Evolutionary conservation across 2,113 vertebrate species (phyloP), one percentile per base, ranked within the genome.

Genomic region (Gobius niger): DNA sequence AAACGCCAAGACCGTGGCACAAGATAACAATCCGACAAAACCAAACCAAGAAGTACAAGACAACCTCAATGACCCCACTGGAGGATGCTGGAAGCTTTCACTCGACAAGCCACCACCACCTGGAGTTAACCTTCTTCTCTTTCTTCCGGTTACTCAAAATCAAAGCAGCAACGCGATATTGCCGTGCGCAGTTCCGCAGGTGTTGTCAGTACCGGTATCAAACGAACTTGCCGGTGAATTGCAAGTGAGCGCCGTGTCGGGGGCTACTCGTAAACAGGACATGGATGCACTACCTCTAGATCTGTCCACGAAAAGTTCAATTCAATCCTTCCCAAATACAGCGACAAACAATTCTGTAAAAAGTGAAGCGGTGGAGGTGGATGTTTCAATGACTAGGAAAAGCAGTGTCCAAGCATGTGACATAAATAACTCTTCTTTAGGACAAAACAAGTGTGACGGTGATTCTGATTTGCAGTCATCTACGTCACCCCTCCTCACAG

Each of bases 111-210:
- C 70, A 1, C 84, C 85, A 0, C 81, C 85, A 65, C 85, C 89
- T 13, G 85, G 82, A 6, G 18, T 82, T 4, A 81, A 89, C 4
- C 73, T 93, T 3, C 82, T 93, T 2, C 64, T 93, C 57, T 70
- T 92, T 60, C 19, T 93, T 53, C 89, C 91, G 0, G 69, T 84
- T 13, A 61, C 76, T 47, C 15, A 76, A 8, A 12, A 73, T 6
- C 70, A 76, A 62, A 62, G 14, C 8, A 24, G 56, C 0, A 41
- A 63, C 51, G 15, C 75, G 8, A 41, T 80, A 0, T 18, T 79
- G 42, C 16, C 77, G 0, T 46, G 78, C 24, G 19, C 19, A 3
- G 2, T 65, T 18, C 24, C 76, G 44, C 81, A 64, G 8, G 52
- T 61, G 18, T 46, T 67, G 9, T 53, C 61, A 1, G 49, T 42